Evolutionary conservation across 1,140 invertebrate species (phyloP), one percentile per base, ranked within the genome.

Genomic region (Eupeodes corollae): DNA sequence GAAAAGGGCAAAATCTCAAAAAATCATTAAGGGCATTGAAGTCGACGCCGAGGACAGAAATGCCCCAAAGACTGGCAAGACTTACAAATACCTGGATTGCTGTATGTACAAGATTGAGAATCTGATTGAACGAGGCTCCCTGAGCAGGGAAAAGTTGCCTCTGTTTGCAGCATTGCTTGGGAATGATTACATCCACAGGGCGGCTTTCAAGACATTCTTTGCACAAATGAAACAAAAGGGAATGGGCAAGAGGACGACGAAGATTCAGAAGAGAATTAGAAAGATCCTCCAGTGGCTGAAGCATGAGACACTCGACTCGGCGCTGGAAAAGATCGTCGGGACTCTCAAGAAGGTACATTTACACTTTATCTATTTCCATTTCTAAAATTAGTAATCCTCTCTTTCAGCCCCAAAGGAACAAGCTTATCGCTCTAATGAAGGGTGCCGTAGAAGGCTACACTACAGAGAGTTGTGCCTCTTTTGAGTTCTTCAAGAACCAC

Each of bases 181-280:
- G 3, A 93, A 93, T 73, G 90, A 93, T 71, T 92, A 86, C 68
- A 78, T 90, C n/a, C 73, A 81, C 37, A 72, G 71, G 38, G 72
- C 65, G 10, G 70, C 76, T 0, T 90, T 92, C 56, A 69, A 70
- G 11, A 75, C 78, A 38, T 88, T 92, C 61, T 84, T 83, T 64
- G 65, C 67, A 10, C 63, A 46, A 2, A 26, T 26, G 21, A 26
- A 8, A 26, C 39, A 41, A 14, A 18, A 5, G 3, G 61, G 63
- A 8, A 47, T 91, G 30, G 82, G 78, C 56, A 65, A 82, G 37
- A 71, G 71, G 44, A 73, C 74, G 52, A 75, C 72, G 39, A 69
- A 75, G 32, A 73, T 79, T 45, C 76, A 82, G 54, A 73, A 77
- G 48, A 61, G 74, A 57, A 86, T 92, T 52, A 70, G 79, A 47